These are phyloP conservation scores for Macrophya alboannulata DNA, from an alignment of 2,888 invertebrate species.

Conservation along the genomic window DNA sequence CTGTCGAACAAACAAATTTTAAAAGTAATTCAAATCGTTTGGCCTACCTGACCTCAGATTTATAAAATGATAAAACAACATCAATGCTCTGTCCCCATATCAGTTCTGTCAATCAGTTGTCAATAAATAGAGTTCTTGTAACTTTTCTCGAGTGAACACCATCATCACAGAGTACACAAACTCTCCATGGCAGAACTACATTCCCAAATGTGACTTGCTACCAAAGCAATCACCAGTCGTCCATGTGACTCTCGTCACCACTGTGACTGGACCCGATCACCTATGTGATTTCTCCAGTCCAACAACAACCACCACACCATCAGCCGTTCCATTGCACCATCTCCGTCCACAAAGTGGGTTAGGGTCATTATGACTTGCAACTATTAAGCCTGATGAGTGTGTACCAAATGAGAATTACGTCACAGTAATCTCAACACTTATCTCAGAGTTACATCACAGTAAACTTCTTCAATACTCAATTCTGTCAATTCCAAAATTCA, in stretches of 20 bases:
- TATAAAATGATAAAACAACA: no score
- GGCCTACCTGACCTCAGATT: no score
- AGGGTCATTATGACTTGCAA: background rate
- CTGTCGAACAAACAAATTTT: constrained; percentile 8
- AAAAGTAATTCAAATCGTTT: no score
- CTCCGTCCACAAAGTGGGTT: background rate
- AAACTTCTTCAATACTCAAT: background rate
- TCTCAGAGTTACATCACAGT: background rate
- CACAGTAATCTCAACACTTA: background rate
- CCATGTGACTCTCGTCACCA: background rate
- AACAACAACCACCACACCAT: constrained; percentile 9
- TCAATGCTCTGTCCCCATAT: background rate
- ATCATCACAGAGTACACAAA: background rate
- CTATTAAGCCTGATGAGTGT: background rate
- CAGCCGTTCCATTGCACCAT: constrained; percentile 16
- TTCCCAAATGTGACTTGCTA: background rate
- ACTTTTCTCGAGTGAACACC: background rate
- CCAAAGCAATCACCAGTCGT: background rate
- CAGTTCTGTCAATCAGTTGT: background rate
- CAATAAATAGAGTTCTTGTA: background rate
- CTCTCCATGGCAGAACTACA: background rate
- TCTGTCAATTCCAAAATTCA: background rate
- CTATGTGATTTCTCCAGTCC: background rate
- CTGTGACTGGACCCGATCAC: background rate
- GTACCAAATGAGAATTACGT: background rate